Percentiles rank a stretch among this genome's conserved stretches.
Evolutionary conservation across 2,113 vertebrate species (phyloP).

Genomic region (Beaufortia kweichowensis): DNA sequence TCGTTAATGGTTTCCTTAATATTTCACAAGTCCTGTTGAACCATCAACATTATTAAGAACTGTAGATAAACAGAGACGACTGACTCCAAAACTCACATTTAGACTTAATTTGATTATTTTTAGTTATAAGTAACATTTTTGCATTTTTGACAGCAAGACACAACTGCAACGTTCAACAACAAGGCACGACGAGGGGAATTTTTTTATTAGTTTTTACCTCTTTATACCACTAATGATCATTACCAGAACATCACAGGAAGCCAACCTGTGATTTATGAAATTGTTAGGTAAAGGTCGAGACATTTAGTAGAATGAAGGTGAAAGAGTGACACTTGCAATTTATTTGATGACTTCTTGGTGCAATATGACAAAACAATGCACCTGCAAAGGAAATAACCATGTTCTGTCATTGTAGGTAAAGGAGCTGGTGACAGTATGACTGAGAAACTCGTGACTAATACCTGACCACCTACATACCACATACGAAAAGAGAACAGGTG

Average conservation of each 20-base stretch:
- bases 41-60: too few relatives aligned
- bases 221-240: conserved; percentile 15
- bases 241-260: conserved; percentile 37
- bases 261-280: conserved; percentile 9
- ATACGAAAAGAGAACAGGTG: neutral
- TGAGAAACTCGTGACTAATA: neutral
- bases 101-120: neutral
- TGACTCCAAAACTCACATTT: neutral
- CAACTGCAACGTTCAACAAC: neutral
- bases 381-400: conserved; percentile 37
- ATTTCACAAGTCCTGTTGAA: neutral
- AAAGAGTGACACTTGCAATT: neutral
- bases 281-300: neutral
- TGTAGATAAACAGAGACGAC: neutral
- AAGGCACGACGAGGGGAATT: conserved; percentile 41
- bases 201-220: conserved; percentile 14
- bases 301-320: neutral
- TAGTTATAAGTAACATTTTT: too few relatives aligned
- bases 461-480: conserved; percentile 1
- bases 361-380: neutral
- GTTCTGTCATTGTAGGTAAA: conserved; percentile 30
- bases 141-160: neutral
- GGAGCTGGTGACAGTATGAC: neutral
- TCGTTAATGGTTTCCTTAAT: neutral
- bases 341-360: neutral